Conservation (phyloP, 1,140 invertebrate species). For the Pollicipes pollicipes region DNA sequence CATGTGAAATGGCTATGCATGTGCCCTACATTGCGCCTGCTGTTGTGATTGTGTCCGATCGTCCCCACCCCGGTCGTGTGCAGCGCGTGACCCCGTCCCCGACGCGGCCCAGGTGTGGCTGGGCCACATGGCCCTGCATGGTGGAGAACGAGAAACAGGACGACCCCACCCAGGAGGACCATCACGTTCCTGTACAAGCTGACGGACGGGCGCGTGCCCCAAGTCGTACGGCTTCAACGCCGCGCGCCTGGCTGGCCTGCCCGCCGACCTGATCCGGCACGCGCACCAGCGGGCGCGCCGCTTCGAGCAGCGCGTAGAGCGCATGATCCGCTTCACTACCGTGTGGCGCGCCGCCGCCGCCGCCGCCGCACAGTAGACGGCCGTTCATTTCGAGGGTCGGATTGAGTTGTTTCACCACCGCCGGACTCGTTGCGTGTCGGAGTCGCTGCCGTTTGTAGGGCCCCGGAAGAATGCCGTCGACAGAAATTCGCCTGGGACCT, state of each 20-base stretch:
- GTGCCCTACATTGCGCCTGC: no score
- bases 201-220: conserved; percentile 71
- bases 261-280: conserved; percentile 30
- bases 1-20: no score
- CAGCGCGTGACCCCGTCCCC: no score
- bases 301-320: conserved; percentile 14
- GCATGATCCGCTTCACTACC: not conserved
- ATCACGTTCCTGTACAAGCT: conserved; percentile 96
- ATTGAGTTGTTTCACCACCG: no score
- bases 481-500: no score
- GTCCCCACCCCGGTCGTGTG: no score
- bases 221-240: conserved; percentile 99
- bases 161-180: conserved; percentile 60
- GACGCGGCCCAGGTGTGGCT: conserved; percentile 44
- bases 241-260: conserved; percentile 75
- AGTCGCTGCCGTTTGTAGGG: no score
- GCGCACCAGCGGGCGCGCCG: conserved; percentile 19
- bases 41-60: no score
- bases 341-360: not conserved
- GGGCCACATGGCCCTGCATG: conserved; percentile 95
- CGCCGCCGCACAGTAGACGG: not conserved
- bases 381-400: no score
- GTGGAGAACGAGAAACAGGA: conserved; percentile 71
- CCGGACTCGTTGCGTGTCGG: no score
- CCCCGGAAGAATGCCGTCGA: no score